phyloP scores from a whole-genome alignment of 2,888 invertebrate genomes.

The Dicranocentrus wangi region DNA sequence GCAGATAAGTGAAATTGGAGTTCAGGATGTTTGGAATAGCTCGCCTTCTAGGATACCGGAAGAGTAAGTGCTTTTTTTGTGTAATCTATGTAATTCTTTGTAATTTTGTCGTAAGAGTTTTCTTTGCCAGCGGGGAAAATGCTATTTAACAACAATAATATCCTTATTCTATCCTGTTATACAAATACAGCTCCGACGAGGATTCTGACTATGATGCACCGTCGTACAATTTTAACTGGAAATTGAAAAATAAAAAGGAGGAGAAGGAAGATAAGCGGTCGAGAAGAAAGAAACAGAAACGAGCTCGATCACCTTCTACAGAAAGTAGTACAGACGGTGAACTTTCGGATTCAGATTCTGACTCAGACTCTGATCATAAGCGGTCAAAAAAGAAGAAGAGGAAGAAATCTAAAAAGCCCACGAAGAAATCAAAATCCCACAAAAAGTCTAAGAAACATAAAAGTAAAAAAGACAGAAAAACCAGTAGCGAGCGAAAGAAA shows the following conservation, averaged over 20 bases:
- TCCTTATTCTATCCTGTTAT: no score
- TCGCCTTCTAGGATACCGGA: conserved; percentile 62
- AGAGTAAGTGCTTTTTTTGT: conserved; percentile 66
- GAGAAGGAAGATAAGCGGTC: conserved; percentile 48
- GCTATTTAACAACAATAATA: no score
- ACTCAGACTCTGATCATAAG: conserved; percentile 40
- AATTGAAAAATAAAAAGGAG: conserved; percentile 32
- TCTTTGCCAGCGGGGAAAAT: no score
- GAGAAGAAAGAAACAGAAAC: conserved; percentile 61
- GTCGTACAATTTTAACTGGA: conserved; percentile 50
- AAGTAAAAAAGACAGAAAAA: conserved; percentile 8
- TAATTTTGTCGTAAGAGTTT: not conserved
- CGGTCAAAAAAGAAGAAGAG: conserved; percentile 65
- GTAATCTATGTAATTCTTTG: not conserved
- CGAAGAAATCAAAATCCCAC: conserved; percentile 58
- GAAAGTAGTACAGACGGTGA: conserved; percentile 55
- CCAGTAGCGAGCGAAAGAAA: not conserved
- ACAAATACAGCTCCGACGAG: conserved; percentile 70
- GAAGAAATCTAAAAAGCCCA: conserved; percentile 65
- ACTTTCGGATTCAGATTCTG: conserved; percentile 43
- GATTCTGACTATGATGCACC: conserved; percentile 60
- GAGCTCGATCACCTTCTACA: conserved; percentile 29
- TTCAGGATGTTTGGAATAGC: conserved; percentile 70
- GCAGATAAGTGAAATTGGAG: conserved; percentile 70
- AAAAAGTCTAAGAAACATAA: conserved; percentile 56